These are phyloP conservation scores for Orestias chungarensis DNA, from an alignment of 2,797 vertebrate genomes.

Conservation along the genomic window DNA sequence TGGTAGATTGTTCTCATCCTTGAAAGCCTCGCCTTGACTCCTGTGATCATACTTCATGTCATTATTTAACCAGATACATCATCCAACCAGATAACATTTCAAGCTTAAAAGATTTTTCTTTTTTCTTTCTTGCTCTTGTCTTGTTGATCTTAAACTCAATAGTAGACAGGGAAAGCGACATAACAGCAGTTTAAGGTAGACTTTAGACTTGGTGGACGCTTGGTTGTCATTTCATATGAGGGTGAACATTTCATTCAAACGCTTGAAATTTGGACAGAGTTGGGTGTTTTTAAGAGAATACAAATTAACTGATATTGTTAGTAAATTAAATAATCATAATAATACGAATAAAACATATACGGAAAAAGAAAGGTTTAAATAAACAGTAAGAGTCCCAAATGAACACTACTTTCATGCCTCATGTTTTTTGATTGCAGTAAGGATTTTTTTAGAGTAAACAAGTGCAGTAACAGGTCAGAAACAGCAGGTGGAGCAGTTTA, in stretches of 20 bases:
- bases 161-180: background rate
- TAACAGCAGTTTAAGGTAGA: background rate
- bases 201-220: background rate
- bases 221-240: background rate
- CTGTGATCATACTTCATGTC: background rate
- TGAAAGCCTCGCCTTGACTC: background rate
- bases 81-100: background rate
- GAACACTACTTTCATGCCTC: background rate
- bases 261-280: background rate
- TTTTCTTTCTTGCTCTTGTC: background rate
- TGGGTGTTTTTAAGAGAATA: background rate
- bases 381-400: background rate
- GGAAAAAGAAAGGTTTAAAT: background rate
- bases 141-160: background rate
- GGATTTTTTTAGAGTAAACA: slow-evolving; percentile 52
- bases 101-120: background rate
- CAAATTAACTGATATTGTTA: no score
- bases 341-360: no score
- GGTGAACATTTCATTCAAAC: background rate
- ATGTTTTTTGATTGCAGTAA: slow-evolving; percentile 40
- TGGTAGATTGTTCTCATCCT: background rate
- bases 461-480: slow-evolving; percentile 35
- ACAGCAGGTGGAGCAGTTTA: slow-evolving; percentile 69
- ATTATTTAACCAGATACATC: background rate
- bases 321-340: no score